A percentile compares a stretch with the other conserved stretches of the same genome.
Conservation (phyloP, 2,888 invertebrate species). For the Hedya salicella region DNA sequence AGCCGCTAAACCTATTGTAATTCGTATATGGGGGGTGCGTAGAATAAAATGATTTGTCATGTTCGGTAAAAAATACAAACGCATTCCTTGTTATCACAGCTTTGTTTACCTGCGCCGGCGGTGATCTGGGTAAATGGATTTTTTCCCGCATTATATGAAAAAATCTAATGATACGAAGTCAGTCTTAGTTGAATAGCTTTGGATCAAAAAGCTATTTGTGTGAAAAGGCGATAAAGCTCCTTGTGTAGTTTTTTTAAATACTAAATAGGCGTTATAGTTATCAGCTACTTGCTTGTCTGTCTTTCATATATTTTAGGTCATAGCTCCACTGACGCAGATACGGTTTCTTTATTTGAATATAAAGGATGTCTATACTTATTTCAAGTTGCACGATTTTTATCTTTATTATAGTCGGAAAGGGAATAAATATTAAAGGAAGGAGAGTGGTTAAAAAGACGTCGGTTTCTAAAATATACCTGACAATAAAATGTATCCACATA, state of each 20-base stretch:
- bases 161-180: slow-evolving; percentile 40
- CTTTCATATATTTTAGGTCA: too few species aligned
- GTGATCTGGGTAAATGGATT: slow-evolving; percentile 36
- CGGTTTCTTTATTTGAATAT: too few species aligned
- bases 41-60: slow-evolving; percentile 49
- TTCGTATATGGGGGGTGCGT: slow-evolving; percentile 56
- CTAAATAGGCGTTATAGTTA: background rate
- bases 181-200: slow-evolving; percentile 20
- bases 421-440: too few species aligned
- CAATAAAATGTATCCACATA: too few species aligned
- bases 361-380: too few species aligned
- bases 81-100: slow-evolving; percentile 43
- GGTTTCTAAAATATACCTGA: too few species aligned
- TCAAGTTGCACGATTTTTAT: too few species aligned
- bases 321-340: too few species aligned
- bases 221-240: slow-evolving; percentile 2
- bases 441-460: too few species aligned
- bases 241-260: slow-evolving; percentile 8
- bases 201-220: slow-evolving; percentile 15
- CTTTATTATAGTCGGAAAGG: too few species aligned
- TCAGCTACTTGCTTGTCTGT: too few species aligned
- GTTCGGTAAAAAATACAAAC: slow-evolving; percentile 41
- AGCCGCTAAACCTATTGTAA: slow-evolving; percentile 63
- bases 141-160: slow-evolving; percentile 41
- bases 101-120: slow-evolving; percentile 41